Percentiles rank a stretch among this genome's conserved stretches.
Conservation (phyloP, 2,888 invertebrate species). For the Erebia ligea region DNA sequence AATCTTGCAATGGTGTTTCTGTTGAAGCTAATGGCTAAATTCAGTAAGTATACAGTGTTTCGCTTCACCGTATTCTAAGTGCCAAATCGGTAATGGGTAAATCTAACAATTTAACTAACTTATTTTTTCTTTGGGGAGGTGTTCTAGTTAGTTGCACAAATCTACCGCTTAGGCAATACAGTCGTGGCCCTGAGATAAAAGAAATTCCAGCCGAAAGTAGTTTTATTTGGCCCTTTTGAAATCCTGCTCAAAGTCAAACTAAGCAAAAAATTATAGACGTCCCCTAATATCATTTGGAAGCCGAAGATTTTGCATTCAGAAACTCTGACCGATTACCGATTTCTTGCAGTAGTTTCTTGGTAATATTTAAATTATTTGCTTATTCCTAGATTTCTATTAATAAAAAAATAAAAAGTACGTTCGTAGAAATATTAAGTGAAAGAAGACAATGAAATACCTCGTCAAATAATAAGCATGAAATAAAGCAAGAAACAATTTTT, state of each 20-base stretch:
- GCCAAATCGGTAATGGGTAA: no score
- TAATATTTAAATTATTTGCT: background rate
- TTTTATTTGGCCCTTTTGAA: conserved; percentile 47
- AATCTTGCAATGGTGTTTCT: background rate
- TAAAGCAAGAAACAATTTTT: background rate
- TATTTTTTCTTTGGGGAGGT: background rate
- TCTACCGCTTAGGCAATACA: background rate
- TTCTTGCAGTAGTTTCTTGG: background rate
- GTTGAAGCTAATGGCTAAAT: background rate
- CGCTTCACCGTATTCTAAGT: no score
- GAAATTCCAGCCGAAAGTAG: conserved; percentile 56
- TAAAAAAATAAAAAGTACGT: background rate
- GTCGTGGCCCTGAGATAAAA: conserved; percentile 37
- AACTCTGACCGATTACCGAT: conserved; percentile 8
- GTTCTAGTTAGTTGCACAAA: background rate
- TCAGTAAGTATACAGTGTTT: no score
- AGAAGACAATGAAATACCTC: background rate
- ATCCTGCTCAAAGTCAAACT: conserved; percentile 40
- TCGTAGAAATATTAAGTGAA: background rate
- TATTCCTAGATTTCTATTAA: background rate
- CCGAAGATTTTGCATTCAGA: conserved; percentile 20
- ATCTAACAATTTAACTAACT: no score
- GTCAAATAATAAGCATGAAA: background rate
- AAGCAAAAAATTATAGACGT: conserved; percentile 49
- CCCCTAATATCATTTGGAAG: conserved; percentile 42